phyloP scores from a whole-genome alignment of 1,140 invertebrate species.

The Stegodyphus dumicola region DNA sequence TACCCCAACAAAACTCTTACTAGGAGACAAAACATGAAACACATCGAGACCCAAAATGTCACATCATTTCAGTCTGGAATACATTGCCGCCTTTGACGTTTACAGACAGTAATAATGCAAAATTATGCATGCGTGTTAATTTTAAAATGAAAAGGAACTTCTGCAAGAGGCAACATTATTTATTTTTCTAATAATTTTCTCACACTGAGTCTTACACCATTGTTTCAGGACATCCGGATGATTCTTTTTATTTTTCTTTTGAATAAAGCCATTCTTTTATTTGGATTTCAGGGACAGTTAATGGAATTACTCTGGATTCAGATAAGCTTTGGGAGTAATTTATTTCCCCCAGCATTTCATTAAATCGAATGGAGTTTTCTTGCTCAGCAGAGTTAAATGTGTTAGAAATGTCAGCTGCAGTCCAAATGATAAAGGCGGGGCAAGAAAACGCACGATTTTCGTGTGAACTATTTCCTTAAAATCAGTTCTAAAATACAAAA shows the following conservation, averaged over 20 bases:
- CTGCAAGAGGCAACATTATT: no score
- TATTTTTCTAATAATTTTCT: no score
- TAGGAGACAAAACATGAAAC: no score
- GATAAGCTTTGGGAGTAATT: constrained; percentile 37
- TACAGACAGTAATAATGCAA: no score
- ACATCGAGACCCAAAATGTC: no score
- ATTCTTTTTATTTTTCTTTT: background rate
- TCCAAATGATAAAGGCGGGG: no score
- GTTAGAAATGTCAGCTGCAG: background rate
- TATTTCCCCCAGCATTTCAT: constrained; percentile 17
- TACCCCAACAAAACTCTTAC: no score
- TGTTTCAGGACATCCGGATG: background rate
- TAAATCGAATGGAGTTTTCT: constrained; percentile 17
- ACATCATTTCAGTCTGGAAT: no score
- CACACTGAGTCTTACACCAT: background rate
- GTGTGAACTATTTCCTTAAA: background rate
- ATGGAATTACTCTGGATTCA: constrained; percentile 32
- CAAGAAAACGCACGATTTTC: background rate
- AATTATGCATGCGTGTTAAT: no score
- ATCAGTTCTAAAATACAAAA: background rate
- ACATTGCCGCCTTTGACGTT: no score
- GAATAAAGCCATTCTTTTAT: background rate
- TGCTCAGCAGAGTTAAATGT: background rate
- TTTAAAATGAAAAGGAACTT: no score
- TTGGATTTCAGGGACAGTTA: constrained; percentile 1